These are phyloP conservation scores for Cathartes aura DNA, from an alignment of 2,113 vertebrate species.

Conservation along the genomic window DNA sequence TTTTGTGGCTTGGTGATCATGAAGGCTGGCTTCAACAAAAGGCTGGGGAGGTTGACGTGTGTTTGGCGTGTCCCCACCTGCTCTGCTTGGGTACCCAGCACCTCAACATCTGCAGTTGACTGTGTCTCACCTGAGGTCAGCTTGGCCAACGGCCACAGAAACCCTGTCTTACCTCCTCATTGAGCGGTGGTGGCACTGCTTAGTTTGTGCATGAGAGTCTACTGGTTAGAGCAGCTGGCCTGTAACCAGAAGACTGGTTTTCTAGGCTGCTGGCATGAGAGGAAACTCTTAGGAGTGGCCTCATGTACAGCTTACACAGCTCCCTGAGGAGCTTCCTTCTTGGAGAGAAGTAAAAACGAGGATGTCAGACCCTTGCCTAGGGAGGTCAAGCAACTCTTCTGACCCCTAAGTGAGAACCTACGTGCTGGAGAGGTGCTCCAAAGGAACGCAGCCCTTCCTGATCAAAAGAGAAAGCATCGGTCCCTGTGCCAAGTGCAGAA, in stretches of 20 bases:
- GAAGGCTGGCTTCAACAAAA: background rate
- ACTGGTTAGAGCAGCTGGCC: background rate
- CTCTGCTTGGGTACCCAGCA: background rate
- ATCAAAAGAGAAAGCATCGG: background rate
- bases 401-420: background rate
- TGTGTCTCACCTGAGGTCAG: background rate
- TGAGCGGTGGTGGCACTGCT: background rate
- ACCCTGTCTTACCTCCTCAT: background rate
- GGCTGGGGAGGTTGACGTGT: background rate
- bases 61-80: background rate
- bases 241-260: background rate
- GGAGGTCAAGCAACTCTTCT: background rate
- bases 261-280: background rate
- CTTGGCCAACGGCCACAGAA: background rate
- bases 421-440: background rate
- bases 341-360: background rate
- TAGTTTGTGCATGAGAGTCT: background rate
- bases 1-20: background rate
- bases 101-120: background rate
- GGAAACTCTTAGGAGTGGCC: background rate
- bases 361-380: background rate
- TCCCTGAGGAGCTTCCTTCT: background rate
- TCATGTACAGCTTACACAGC: fast-evolving
- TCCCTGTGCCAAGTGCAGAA: background rate
- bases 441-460: background rate